A percentile compares a stretch with the other conserved stretches of the same genome.
Evolutionary conservation across 1,140 invertebrate species (phyloP).

Genomic region (Lepidurus arcticus): DNA sequence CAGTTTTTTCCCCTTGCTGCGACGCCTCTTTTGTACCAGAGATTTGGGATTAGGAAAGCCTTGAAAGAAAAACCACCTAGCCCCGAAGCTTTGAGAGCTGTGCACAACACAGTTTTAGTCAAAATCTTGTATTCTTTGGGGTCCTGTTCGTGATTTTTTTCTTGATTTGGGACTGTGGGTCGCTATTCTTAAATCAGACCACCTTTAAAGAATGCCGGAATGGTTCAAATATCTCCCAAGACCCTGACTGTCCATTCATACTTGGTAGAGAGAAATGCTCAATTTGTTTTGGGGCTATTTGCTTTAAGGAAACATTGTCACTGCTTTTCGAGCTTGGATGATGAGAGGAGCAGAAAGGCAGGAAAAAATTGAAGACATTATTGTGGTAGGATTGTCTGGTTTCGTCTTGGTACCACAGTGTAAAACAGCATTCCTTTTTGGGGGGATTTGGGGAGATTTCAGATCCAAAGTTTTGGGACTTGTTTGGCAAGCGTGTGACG

Average conservation of each 20-base stretch:
- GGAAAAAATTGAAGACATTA: background rate
- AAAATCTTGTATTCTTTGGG: background rate
- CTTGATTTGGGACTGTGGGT: background rate
- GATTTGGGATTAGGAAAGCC: constrained; percentile 1
- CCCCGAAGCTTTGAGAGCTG: background rate
- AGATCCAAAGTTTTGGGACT: background rate
- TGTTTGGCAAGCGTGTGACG: background rate
- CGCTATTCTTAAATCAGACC: background rate
- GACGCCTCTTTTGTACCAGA: background rate
- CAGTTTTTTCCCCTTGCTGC: background rate
- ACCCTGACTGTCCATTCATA: background rate
- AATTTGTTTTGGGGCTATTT: background rate
- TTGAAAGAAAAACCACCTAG: background rate
- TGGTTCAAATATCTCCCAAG: background rate
- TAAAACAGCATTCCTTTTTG: background rate
- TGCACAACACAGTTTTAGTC: background rate
- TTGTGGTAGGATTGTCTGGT: background rate
- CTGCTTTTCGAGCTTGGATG: background rate
- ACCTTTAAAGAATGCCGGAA: background rate
- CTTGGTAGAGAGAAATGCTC: background rate
- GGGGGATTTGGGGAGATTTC: background rate
- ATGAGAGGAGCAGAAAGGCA: background rate
- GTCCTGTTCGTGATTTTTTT: background rate
- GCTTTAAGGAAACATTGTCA: background rate
- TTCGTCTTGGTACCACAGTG: background rate